phyloP scores from a whole-genome alignment of 2,113 vertebrate genomes.

The Hippocampus abdominalis region DNA sequence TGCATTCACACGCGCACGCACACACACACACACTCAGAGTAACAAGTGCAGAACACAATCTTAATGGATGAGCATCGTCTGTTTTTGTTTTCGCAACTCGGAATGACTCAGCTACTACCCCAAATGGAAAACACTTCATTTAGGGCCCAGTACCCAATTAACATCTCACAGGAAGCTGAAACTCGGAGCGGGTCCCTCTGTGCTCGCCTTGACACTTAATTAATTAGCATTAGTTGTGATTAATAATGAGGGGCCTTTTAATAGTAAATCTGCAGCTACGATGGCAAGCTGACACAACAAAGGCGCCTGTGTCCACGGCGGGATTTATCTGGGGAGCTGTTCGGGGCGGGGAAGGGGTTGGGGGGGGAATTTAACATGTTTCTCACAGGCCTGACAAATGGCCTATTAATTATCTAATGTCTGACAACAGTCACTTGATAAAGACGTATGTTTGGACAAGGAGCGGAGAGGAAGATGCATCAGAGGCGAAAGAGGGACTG shows the following conservation, averaged over 20 bases:
- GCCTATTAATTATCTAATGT: constrained; percentile 99
- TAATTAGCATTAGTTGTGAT: constrained; percentile 99
- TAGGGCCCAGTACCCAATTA: constrained; percentile 83
- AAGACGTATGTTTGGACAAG: constrained; percentile 95
- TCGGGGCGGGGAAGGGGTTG: constrained; percentile 67
- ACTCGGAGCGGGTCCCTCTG: constrained; percentile 74
- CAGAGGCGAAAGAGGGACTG: constrained; percentile 10
- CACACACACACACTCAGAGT: constrained; percentile 10
- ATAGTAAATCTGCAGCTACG: constrained; percentile 86
- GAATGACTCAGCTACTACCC: constrained; percentile 59
- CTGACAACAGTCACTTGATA: constrained; percentile 99
- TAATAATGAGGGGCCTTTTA: constrained; percentile 94
- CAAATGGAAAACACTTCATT: constrained; percentile 78
- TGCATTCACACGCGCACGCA: background rate
- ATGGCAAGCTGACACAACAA: constrained; percentile 84
- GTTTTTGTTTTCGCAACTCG: constrained; percentile 47
- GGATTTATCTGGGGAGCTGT: constrained; percentile 91
- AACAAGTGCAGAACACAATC: constrained; percentile 32
- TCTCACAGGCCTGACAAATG: constrained; percentile 98
- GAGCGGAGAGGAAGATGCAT: constrained; percentile 52
- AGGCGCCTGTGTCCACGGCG: constrained; percentile 80
- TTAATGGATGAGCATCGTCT: constrained; percentile 71
- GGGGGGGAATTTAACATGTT: constrained; percentile 90
- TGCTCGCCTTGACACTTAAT: constrained; percentile 83
- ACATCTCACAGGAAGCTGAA: constrained; percentile 84